phyloP scores from a whole-genome alignment of 2,888 invertebrate genomes.

The Sarcophaga carnaria region DNA sequence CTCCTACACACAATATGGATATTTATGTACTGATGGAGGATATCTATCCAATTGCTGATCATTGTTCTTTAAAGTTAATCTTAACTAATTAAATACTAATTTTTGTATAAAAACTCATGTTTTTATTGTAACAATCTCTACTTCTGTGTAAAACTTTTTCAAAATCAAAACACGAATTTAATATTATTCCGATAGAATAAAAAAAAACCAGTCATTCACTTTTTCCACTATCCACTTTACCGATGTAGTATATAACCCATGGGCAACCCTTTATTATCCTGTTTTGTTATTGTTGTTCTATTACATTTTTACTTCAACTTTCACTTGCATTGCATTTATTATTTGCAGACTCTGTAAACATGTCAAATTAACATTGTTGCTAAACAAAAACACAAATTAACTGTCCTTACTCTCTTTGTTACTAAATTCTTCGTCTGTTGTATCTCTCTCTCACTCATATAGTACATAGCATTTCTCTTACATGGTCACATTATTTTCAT shows the following conservation, averaged over 20 bases:
- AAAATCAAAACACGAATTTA: too few relatives aligned
- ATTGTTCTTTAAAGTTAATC: too few relatives aligned
- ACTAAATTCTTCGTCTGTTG: neutral
- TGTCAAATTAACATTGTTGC: conserved; percentile 68
- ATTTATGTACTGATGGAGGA: too few relatives aligned
- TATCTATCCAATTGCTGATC: too few relatives aligned
- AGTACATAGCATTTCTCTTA: conserved; percentile 12
- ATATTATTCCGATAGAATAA: too few relatives aligned
- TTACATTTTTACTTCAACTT: conserved; percentile 64
- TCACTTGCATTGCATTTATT: conserved; percentile 58
- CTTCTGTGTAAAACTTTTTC: too few relatives aligned
- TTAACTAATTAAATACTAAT: too few relatives aligned
- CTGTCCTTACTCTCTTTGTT: conserved; percentile 20
- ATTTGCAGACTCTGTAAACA: conserved; percentile 67
- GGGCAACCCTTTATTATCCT: conserved; percentile 10
- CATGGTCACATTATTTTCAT: conserved; percentile 6
- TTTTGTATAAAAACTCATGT: too few relatives aligned
- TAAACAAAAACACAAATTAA: conserved; percentile 24
- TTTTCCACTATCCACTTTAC: neutral
- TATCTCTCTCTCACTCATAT: neutral
- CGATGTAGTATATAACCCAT: neutral
- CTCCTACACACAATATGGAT: too few relatives aligned
- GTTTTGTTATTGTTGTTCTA: neutral
- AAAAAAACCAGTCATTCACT: too few relatives aligned
- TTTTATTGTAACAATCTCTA: too few relatives aligned